Conservation (phyloP, 2,888 invertebrate genomes). For the Caenorhabditis sulstoni region DNA sequence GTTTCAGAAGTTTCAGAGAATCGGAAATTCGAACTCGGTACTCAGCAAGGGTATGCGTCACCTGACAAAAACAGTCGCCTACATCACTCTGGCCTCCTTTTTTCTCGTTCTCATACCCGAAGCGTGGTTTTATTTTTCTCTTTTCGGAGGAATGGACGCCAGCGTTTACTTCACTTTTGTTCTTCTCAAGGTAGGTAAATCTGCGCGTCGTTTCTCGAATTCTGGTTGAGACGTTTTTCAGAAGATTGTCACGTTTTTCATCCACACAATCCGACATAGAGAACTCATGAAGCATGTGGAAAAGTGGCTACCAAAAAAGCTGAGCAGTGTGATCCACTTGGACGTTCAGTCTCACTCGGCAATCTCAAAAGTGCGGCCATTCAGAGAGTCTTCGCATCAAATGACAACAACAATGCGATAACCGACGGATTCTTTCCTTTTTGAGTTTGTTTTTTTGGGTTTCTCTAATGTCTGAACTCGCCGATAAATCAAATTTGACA, state of each 20-base stretch:
- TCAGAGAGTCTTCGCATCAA: constrained; percentile 28
- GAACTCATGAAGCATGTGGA: constrained; percentile 51
- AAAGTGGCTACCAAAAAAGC: constrained; percentile 28
- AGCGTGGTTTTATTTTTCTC: constrained; percentile 40
- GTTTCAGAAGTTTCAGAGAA: constrained; percentile 59
- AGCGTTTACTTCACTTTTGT: constrained; percentile 46
- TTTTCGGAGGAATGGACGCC: constrained; percentile 50
- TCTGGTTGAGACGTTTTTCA: background rate
- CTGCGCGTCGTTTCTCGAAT: background rate
- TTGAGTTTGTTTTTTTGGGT: no score
- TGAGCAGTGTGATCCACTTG: constrained; percentile 19
- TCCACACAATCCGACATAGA: constrained; percentile 50
- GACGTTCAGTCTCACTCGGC: constrained; percentile 44
- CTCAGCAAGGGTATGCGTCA: constrained; percentile 54
- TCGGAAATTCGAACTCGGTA: constrained; percentile 32
- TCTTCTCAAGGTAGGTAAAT: constrained; percentile 27
- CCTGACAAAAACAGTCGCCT: constrained; percentile 52
- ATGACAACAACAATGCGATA: constrained; percentile 30
- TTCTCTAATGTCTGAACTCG: no score
- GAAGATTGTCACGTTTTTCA: constrained; percentile 53
- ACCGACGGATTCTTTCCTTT: background rate
- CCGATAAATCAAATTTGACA: no score
- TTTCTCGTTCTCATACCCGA: constrained; percentile 50
- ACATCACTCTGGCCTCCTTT: constrained; percentile 38
- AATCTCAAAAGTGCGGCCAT: constrained; percentile 28